Evolutionary conservation across 2,113 vertebrate genomes (phyloP).

Genomic region (Suricata suricatta): DNA sequence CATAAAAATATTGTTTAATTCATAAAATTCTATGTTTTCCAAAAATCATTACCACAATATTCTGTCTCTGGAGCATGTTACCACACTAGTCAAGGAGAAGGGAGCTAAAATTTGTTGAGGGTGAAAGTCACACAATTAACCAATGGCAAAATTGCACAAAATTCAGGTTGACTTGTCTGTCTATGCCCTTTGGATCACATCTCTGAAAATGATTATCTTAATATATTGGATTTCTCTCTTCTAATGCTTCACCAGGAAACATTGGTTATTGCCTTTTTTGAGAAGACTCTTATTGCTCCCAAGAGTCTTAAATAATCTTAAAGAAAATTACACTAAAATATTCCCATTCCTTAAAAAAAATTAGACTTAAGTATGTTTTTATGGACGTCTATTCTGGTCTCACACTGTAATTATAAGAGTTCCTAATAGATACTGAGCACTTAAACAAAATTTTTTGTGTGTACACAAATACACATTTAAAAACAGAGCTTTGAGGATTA

Average conservation of each 20-base stretch:
- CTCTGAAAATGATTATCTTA: background rate
- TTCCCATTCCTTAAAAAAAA: background rate
- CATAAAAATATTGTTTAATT: background rate
- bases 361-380: background rate
- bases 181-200: background rate
- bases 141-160: background rate
- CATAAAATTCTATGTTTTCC: background rate
- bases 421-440: background rate
- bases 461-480: background rate
- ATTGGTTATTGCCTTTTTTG: background rate
- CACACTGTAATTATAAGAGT: background rate
- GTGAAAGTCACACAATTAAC: background rate
- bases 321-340: slow-evolving; percentile 5
- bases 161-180: background rate
- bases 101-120: background rate
- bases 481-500: background rate
- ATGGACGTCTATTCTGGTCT: background rate
- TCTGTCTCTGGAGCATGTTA: background rate
- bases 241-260: background rate
- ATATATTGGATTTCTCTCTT: background rate
- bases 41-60: background rate
- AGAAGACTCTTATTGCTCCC: background rate
- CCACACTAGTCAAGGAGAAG: background rate
- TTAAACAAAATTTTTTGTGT: background rate
- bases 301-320: background rate